Evolutionary conservation across 1,140 invertebrate genomes (phyloP), one percentile per base, ranked within the genome.

Genomic region (Cotesia vestalis): DNA sequence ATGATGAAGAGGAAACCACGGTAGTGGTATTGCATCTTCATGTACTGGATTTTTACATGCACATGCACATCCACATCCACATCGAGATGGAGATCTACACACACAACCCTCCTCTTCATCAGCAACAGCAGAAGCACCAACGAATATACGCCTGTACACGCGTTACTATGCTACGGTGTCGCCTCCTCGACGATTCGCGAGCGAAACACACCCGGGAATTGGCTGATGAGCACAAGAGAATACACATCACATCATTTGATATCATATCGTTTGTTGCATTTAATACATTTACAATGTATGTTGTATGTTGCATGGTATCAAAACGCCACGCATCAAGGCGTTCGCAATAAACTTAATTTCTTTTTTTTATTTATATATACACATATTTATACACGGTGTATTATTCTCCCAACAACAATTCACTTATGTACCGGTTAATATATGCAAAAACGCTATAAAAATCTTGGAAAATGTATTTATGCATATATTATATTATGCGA

Each of bases 151-250:
- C 40, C 40, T 46, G 75, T 40, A 71, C 71, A 72, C 77, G 73
- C 77, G 83, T 85, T 84, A 85, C 85, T 82, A 87, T 83, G 84
- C 84, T 84, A 84, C 80, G 66, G 78, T 85, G 82, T 76, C 77
- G 82, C 79, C 69, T 35, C 79, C 69, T 75, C 63, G 51, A 70
- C 60, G 73, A 55, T 70, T 67, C 70, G 53, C n/a, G 71, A 68
- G 51, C 59, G 66, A 80, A 79, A 57, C 60, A 46, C 5, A 46
- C 40, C 40, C 40, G 40, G 40, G 40, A 46, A 46, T 46, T 46
- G 75, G n/a, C 40, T 51, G 62, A 14, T 17, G 38, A 40, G 46
- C n/a, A 64, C 8, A 20, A 14, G 62, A 36, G 12, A 20, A 52
- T 34, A 53, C 40, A 46, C 40, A 46, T 46, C 40, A 46, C 40